These are phyloP conservation scores for Argyresthia goedartella DNA, from an alignment of 2,888 invertebrate species.

Conservation along the genomic window DNA sequence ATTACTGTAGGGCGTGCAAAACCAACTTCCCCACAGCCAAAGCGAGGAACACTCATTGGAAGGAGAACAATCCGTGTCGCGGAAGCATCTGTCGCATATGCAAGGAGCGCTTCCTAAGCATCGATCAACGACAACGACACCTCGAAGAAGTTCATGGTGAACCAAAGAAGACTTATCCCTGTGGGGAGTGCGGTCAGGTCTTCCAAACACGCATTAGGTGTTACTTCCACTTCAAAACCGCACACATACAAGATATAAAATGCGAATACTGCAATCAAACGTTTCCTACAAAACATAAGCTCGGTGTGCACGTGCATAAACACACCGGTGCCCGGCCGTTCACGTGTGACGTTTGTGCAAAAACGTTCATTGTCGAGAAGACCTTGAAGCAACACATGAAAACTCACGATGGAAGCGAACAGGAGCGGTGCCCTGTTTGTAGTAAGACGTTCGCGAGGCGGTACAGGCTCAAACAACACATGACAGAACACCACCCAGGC, in stretches of 20 bases:
- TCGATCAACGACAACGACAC: constrained; percentile 14
- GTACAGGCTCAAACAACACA: not conserved
- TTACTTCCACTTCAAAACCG: constrained; percentile 16
- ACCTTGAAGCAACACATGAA: constrained; percentile 4
- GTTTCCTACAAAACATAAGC: constrained; percentile 11
- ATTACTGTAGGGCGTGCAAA: constrained; percentile 41
- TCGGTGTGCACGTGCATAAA: constrained; percentile 13
- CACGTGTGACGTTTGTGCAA: not conserved
- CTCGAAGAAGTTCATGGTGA: constrained; percentile 12
- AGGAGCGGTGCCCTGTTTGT: not conserved
- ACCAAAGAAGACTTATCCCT: constrained; percentile 6
- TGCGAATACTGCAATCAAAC: constrained; percentile 16
- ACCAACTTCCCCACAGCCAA: constrained; percentile 51
- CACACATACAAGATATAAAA: constrained; percentile 13
- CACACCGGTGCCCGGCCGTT: not conserved
- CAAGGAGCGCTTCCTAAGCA: constrained; percentile 13
- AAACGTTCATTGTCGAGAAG: not conserved
- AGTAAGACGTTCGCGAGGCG: not conserved
- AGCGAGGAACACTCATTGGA: constrained; percentile 45
- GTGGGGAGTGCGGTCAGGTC: constrained; percentile 12
- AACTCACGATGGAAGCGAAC: constrained; percentile 7
- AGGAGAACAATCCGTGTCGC: constrained; percentile 32
- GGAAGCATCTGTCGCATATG: constrained; percentile 12
- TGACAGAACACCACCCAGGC: not conserved
- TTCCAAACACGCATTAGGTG: constrained; percentile 12